Base-by-base conservation (phyloP, 2,797 vertebrate species). In the Triplophysa bombifrons region DNA sequence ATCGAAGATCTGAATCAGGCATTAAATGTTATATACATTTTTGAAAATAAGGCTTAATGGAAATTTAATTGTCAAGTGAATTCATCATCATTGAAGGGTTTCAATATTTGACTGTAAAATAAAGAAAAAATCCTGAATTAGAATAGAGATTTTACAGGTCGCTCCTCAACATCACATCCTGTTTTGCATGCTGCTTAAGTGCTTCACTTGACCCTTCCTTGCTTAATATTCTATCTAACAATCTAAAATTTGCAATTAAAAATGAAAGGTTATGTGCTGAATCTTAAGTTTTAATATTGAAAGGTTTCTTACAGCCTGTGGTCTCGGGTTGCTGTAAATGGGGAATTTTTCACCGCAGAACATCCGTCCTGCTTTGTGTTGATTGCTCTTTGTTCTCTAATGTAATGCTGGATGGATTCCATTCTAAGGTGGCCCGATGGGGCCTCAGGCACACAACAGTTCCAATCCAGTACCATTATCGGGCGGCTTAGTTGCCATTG, bases 361-460 rank as follows among this genome's bases (percentile, higher is more conserved):
- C 44, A 53, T 44, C 30, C 66, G 50, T 72, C 60, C 51, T 72
- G 67, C 66, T 71, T 79, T 76, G 68, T 75, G 72, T 72, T 83
- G 76, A 80, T 83, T 80, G 81, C 72, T 76, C 72, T 79, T 80
- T 83, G 81, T 80, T 80, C 76, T 64, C 67, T 44, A 74, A 71
- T 79, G 70, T 61, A 63, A 69, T 70, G 50, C 56, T 68, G 66
- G 68, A 72, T 83, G 56, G 63, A 44, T 75, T 65, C 58, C 51
- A 83, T 79, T 79, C 71, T 70, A 53, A 74, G 69, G 48, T 72
- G 69, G 72, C 51, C 63, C 81, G 44, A 68, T 65, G 51, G 81
- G 72, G 67, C 16, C 71, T 60, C 66, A 58, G 72, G 30, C 66
- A 71, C 46, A 65, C 77, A 78, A 74, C 81, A 80, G 76, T 72